Base-by-base conservation (phyloP, 2,797 vertebrate genomes). In the Pterois miles region DNA sequence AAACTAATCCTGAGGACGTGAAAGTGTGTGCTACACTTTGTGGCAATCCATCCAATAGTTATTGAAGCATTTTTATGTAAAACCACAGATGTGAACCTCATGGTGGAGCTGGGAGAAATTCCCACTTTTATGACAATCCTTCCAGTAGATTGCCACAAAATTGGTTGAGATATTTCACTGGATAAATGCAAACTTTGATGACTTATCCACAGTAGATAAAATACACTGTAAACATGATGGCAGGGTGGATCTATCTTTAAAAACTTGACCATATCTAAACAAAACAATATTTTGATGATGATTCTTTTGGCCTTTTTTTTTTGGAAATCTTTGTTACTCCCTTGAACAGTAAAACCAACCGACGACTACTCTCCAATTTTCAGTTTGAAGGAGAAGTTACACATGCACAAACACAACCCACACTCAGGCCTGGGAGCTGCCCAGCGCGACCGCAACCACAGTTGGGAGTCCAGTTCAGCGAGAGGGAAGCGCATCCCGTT, bases 391-490 rank as follows among this genome's bases (percentile, higher is more conserved):
- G 52, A 69, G 62, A 33, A 38, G 68, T 78, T 75, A 60, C 34
- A 80, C 50, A 71, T 57, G 34, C 81, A 81, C 57, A 63, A 76
- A 86, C 62, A 78, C 60, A 87, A 76, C 74, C 82, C 78, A 83
- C 80, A 73, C 46, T 85, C 46, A 23, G 69, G 71, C 53, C 81
- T 66, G 60, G 58, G 50, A 76, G 81, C 86, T 83, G 78, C 85
- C 74, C 74, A 78, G 70, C 59, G 50, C 80, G 48, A 78, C 85
- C 83, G 73, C 87, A 88, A 76, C 72, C 83, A 83, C 82, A 80
- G 82, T 72, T 48, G 58, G 70, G 69, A 86, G 86, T 82, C 78
- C 74, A 82, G 81, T 80, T 83, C 77, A 86, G 48, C n/a, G 20
- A 80, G 71, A 86, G 84, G 77, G 63, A 43, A 86, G 77, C 50